Conservation (phyloP, 1,140 invertebrate species). For the Lepidotrigona ventralis region DNA sequence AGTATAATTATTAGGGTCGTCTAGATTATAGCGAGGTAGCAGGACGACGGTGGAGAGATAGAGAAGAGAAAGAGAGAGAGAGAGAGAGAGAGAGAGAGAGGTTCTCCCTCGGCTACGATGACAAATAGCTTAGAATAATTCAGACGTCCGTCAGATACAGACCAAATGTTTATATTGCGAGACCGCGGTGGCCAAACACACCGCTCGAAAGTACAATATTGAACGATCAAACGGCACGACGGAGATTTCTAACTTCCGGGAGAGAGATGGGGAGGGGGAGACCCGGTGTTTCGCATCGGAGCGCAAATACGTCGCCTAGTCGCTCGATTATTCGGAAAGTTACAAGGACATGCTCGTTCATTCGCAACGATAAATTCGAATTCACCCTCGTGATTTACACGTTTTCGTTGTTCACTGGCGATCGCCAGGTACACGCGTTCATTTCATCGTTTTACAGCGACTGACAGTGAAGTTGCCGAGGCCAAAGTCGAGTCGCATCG, state of each 20-base stretch:
- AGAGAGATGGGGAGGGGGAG: too few relatives aligned
- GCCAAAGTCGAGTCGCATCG: too few relatives aligned
- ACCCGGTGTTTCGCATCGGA: not conserved
- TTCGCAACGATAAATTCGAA: not conserved
- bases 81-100: not conserved
- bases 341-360: not conserved
- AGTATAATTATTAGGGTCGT: slow-evolving; percentile 39
- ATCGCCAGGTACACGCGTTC: not conserved
- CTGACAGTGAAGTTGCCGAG: too few relatives aligned
- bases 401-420: not conserved
- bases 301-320: not conserved
- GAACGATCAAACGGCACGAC: slow-evolving; percentile 12
- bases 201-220: slow-evolving; percentile 31
- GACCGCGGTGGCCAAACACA: slow-evolving; percentile 24
- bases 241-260: slow-evolving; percentile 2
- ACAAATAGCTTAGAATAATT: slow-evolving; percentile 51
- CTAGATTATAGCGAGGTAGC: slow-evolving; percentile 13
- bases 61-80: not conserved
- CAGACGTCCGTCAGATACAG: slow-evolving; percentile 16
- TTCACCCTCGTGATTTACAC: too few relatives aligned
- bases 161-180: slow-evolving; percentile 25
- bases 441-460: too few relatives aligned
- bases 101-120: not conserved
- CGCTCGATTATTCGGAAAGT: slow-evolving; percentile 4
- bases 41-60: not conserved